Percentiles rank a stretch among this genome's conserved stretches.
Conservation (phyloP, 92 coral and sea anemone genomes). For the Porites lobata region DNA sequence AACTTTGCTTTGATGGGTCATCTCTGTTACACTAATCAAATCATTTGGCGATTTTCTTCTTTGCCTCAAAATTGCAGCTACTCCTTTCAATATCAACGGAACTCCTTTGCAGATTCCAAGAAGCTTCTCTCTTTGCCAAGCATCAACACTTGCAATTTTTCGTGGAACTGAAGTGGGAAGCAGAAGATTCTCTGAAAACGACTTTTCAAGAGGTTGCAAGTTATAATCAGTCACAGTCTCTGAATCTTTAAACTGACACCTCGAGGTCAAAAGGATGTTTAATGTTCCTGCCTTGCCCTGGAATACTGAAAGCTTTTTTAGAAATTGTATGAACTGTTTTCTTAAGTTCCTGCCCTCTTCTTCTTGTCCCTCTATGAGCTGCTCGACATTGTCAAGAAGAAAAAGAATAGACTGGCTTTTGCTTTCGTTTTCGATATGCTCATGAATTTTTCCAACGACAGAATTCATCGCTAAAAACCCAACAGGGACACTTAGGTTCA, state of each 20-base stretch:
- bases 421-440: not conserved
- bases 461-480: not conserved
- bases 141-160: not conserved
- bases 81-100: conserved; percentile 19
- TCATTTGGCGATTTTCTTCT: conserved; percentile 11
- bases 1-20: not conserved
- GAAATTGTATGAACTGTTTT: not conserved
- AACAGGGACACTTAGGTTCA: conserved; percentile 20
- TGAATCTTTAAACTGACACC: conserved; percentile 35
- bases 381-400: conserved; percentile 4
- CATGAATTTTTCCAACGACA: conserved; percentile 26
- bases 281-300: not conserved
- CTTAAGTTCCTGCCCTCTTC: not conserved
- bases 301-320: not conserved
- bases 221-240: not conserved
- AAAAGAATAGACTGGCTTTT: conserved; percentile 41
- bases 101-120: conserved; percentile 1
- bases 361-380: too few relatives aligned
- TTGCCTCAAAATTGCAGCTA: conserved; percentile 17
- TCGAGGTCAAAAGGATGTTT: conserved; percentile 66
- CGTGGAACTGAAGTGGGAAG: not conserved
- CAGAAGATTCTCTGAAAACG: conserved; percentile 13
- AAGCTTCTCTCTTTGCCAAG: not conserved
- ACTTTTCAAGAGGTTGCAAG: not conserved
- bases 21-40: not conserved